phyloP scores from a whole-genome alignment of 2,888 invertebrate species.

The Anarsia innoxiella region DNA sequence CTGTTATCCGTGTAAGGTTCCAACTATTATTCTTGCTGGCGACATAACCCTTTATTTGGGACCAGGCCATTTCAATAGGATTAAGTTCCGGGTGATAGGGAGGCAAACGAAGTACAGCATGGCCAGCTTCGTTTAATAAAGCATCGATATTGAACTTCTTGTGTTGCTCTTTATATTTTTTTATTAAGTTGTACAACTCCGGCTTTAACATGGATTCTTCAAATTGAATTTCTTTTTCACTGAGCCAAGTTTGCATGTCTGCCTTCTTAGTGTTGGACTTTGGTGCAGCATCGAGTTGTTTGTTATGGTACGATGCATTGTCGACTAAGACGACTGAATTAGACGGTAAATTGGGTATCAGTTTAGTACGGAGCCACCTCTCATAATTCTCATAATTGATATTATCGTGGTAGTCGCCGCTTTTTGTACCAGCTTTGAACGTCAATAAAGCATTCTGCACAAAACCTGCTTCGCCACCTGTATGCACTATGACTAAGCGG shows the following conservation, averaged over 20 bases:
- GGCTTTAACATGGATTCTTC: not conserved
- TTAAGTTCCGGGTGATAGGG: constrained; percentile 14
- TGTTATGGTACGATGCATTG: constrained; percentile 27
- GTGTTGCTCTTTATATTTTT: constrained; percentile 8
- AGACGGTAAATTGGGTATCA: constrained; percentile 23
- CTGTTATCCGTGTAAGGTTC: constrained; percentile 12
- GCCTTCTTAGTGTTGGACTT: constrained; percentile 17
- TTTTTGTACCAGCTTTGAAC: constrained; percentile 15
- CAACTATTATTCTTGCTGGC: constrained; percentile 12
- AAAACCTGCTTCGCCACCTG: constrained; percentile 18
- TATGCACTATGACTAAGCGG: constrained; percentile 16
- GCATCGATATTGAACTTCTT: constrained; percentile 16
- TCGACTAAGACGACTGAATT: constrained; percentile 23
- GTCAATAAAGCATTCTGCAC: constrained; percentile 12
- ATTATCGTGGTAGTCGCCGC: constrained; percentile 21
- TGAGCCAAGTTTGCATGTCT: constrained; percentile 20
- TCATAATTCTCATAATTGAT: constrained; percentile 21
- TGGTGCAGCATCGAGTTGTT: constrained; percentile 15
- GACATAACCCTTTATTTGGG: constrained; percentile 13
- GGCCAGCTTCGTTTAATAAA: constrained; percentile 16
- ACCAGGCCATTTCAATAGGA: constrained; percentile 15
- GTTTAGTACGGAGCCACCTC: constrained; percentile 22
- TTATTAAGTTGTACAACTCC: constrained; percentile 6
- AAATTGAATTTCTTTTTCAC: constrained; percentile 14
- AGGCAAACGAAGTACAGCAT: constrained; percentile 16